Conservation (phyloP, 2,888 invertebrate genomes). For the Cabera pusaria region DNA sequence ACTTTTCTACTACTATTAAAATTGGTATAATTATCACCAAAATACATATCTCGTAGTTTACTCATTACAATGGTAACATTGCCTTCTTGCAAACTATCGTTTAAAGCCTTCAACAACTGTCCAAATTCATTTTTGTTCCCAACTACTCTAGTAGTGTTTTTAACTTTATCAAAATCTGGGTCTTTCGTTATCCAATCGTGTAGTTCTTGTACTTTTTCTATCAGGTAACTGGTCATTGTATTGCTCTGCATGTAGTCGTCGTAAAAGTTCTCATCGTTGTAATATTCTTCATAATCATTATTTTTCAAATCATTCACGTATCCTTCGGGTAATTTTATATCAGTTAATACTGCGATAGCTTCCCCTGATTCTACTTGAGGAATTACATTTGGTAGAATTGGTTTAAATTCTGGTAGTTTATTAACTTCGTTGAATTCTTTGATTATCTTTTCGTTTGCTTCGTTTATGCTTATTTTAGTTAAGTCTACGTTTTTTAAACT, state of each 20-base stretch:
- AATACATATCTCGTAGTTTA: constrained; percentile 78
- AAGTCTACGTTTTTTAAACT: constrained; percentile 20
- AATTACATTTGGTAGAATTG: constrained; percentile 54
- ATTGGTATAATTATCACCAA: constrained; percentile 62
- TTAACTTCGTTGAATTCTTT: constrained; percentile 15
- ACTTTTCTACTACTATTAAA: constrained; percentile 52
- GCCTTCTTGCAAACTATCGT: constrained; percentile 76
- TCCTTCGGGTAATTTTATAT: constrained; percentile 52
- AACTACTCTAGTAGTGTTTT: constrained; percentile 35
- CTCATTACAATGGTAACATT: constrained; percentile 75
- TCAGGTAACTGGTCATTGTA: constrained; percentile 72
- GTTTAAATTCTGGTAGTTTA: constrained; percentile 60
- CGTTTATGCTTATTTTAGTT: constrained; percentile 11
- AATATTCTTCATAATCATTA: constrained; percentile 64
- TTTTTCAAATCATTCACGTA: constrained; percentile 45
- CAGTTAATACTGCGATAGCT: not conserved
- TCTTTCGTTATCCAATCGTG: constrained; percentile 77
- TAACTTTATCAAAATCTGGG: constrained; percentile 53
- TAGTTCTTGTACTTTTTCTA: constrained; percentile 77
- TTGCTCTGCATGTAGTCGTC: constrained; percentile 76
- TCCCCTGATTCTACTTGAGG: constrained; percentile 5
- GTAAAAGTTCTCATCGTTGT: constrained; percentile 70
- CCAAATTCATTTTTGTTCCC: constrained; percentile 52
- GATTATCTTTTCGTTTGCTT: constrained; percentile 20
- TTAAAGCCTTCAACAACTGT: constrained; percentile 71